Evolutionary conservation across 2,888 invertebrate species (phyloP).

Genomic region (Bellardia pandia): DNA sequence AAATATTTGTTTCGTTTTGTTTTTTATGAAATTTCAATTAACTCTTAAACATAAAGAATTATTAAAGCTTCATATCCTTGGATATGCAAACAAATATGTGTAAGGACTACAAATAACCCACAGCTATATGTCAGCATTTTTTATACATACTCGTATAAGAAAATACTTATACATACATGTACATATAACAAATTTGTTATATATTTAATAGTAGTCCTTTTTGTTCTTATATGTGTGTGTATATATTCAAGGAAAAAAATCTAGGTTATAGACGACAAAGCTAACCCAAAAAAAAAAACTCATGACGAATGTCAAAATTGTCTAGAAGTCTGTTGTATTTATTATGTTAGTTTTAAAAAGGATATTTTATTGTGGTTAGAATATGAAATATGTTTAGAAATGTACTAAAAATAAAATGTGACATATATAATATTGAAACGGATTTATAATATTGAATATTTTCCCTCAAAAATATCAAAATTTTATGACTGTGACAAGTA

Average conservation of each 20-base stretch:
- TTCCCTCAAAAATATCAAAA: no score
- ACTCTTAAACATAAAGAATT: slow-evolving; percentile 44
- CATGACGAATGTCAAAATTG: slow-evolving; percentile 52
- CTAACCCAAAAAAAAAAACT: slow-evolving; percentile 40
- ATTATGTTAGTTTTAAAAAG: background rate
- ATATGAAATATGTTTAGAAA: slow-evolving; percentile 1
- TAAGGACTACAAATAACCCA: slow-evolving; percentile 47
- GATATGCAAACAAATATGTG: slow-evolving; percentile 49
- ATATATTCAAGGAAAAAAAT: slow-evolving; percentile 26
- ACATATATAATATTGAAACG: no score
- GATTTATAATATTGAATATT: no score
- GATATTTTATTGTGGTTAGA: background rate
- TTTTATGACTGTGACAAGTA: no score
- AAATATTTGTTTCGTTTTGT: slow-evolving; percentile 42
- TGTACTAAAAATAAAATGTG: background rate
- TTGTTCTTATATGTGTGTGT: background rate
- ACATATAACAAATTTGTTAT: background rate
- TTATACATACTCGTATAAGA: background rate
- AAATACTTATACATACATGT: background rate
- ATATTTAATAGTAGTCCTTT: slow-evolving; percentile 17
- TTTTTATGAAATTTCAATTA: slow-evolving; percentile 58
- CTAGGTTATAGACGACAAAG: slow-evolving; percentile 58
- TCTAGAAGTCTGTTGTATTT: slow-evolving; percentile 38
- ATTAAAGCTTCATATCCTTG: slow-evolving; percentile 45
- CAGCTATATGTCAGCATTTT: slow-evolving; percentile 52